These are phyloP conservation scores for Euthynnus affinis DNA, from an alignment of 2,797 vertebrate genomes.

Conservation along the genomic window DNA sequence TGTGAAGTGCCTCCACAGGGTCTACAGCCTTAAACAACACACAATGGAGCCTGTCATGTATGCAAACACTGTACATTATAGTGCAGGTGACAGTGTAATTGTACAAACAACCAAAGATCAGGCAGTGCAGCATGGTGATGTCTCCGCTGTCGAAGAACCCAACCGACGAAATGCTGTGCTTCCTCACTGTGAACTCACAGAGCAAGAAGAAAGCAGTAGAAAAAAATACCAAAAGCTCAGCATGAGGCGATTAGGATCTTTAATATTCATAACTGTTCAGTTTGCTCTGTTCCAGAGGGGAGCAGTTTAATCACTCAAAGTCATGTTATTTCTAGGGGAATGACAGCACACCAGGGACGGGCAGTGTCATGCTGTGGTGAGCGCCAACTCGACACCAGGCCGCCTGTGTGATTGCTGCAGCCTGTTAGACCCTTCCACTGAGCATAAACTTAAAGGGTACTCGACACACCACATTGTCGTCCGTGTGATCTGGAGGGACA, in stretches of 20 bases:
- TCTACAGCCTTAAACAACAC: conserved; percentile 42
- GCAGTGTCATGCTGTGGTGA: conserved; percentile 66
- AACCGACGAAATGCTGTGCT: conserved; percentile 19
- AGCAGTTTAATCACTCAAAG: conserved; percentile 78
- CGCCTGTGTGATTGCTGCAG: conserved; percentile 61
- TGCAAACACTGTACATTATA: conserved; percentile 34
- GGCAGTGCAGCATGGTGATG: conserved; percentile 4
- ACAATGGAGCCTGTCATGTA: conserved; percentile 31
- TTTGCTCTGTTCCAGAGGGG: conserved; percentile 69
- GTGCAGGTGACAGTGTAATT: conserved; percentile 34
- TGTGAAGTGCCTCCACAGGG: conserved; percentile 41
- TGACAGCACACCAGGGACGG: conserved; percentile 75
- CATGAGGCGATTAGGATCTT: conserved; percentile 73
- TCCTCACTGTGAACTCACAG: conserved; percentile 47
- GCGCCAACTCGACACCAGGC: conserved; percentile 59
- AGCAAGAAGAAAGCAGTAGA: conserved; percentile 42
- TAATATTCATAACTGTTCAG: conserved; percentile 79
- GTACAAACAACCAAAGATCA: conserved; percentile 26
- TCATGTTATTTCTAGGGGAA: conserved; percentile 77
- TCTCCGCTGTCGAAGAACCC: conserved; percentile 28
- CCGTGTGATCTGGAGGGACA: conserved; percentile 69
- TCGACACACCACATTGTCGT: conserved; percentile 59
- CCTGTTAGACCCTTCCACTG: conserved; percentile 72
- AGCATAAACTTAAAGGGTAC: conserved; percentile 78
- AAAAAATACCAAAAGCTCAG: conserved; percentile 52